Evolutionary conservation across 2,888 invertebrate genomes (phyloP), one percentile per base, ranked within the genome.

Genomic region (Embidobia sp.): DNA sequence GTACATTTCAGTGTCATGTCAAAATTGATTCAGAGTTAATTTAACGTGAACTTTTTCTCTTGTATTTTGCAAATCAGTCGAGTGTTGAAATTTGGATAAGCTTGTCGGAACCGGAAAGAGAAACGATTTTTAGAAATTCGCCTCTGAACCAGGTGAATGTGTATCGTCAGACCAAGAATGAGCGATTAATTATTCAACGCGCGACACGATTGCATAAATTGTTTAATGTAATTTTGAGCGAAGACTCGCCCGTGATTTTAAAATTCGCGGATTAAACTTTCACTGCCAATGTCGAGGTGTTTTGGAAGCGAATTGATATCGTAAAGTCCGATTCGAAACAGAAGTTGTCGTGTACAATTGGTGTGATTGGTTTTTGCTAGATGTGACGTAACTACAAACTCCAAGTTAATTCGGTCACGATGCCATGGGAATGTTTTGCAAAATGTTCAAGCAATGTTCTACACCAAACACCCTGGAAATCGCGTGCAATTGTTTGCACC

Each of bases 271-370:
- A 27, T 48, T 16, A 16, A 16, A 48, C 48, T 48, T 48, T 48
- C 48, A 48, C 48, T 48, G 48, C 29, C 48, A 48, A 29, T 29
- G 48, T 48, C 48, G 48, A 29, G 29, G 48, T 11, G 27, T 46
- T 26, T 46, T 11, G 44, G 19, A 19, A 3, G 5, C 7, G 29
- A 8, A 8, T 29, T n/a, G 29, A 29, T n/a, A 4, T n/a, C 29
- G 29, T 4, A 10, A 11, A 3, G 3, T 33, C 33, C 2, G 11
- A 33, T 2, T 11, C n/a, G n/a, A n/a, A n/a, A n/a, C n/a, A n/a
- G n/a, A n/a, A n/a, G n/a, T n/a, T n/a, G n/a, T 6, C 37, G 37
- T 16, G 6, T 16, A 7, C 16, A 16, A 15, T 16, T 8, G 37
- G 7, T 6, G 8, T 7, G 37, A 37, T 37, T 37, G 16, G 37